These are phyloP conservation scores for Drusus annulatus DNA, from an alignment of 1,140 invertebrate genomes.

Conservation along the genomic window DNA sequence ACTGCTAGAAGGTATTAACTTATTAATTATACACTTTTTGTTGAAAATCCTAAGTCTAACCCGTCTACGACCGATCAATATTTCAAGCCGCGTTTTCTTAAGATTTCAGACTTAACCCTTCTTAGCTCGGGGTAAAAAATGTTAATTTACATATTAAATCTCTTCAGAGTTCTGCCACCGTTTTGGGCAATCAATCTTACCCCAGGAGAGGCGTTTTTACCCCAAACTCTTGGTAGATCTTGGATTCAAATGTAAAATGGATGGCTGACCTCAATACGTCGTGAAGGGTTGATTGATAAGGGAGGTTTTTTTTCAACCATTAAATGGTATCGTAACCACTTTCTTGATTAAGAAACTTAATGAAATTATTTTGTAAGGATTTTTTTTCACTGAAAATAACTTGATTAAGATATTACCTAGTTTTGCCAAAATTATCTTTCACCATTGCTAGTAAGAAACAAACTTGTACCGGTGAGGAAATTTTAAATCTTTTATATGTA, in stretches of 20 bases:
- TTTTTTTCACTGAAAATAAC: no score
- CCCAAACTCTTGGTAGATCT: neutral
- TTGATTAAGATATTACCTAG: no score
- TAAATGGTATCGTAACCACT: no score
- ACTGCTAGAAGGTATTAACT: no score
- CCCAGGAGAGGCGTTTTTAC: slow-evolving; percentile 9
- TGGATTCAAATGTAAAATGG: slow-evolving; percentile 27
- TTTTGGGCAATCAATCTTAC: slow-evolving; percentile 18
- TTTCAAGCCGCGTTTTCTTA: slow-evolving; percentile 1
- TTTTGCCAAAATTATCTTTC: no score
- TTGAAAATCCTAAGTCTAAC: neutral
- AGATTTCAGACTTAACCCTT: no score
- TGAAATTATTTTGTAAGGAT: no score
- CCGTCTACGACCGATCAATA: neutral
- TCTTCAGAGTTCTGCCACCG: slow-evolving; percentile 5
- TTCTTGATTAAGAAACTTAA: no score
- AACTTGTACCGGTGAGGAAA: no score
- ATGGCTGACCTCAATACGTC: slow-evolving; percentile 3
- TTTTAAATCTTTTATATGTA: no score
- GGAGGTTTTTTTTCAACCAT: neutral
- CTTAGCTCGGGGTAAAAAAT: neutral
- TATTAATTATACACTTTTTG: no score
- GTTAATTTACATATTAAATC: slow-evolving; percentile 36
- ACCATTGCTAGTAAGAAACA: no score
- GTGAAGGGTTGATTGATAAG: slow-evolving; percentile 8